Percentiles rank a stretch among this genome's conserved stretches.
Evolutionary conservation across 2,888 invertebrate species (phyloP).

Genomic region (Orchesella flavescens): DNA sequence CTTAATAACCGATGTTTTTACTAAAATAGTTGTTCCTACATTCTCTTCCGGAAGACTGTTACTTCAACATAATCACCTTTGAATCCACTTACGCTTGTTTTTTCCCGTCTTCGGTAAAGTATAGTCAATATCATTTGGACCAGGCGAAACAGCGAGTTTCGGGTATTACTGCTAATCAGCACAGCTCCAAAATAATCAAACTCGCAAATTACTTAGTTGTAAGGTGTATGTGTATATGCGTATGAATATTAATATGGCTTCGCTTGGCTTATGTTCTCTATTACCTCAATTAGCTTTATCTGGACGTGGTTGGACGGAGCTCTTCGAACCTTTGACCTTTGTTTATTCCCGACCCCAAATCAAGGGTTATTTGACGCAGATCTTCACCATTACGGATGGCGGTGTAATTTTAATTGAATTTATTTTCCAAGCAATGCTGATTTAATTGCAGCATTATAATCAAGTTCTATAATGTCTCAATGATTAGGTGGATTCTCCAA

Average conservation of each 20-base stretch:
- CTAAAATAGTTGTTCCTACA: slow-evolving; percentile 46
- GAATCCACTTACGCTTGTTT: neutral
- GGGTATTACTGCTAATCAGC: slow-evolving; percentile 34
- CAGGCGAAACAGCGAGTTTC: slow-evolving; percentile 29
- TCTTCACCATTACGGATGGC: slow-evolving; percentile 59
- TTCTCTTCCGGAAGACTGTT: slow-evolving; percentile 56
- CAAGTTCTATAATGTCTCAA: neutral
- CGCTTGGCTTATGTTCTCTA: too few relatives aligned
- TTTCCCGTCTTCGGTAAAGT: slow-evolving; percentile 40
- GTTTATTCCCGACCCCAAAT: slow-evolving; percentile 43
- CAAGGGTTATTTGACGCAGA: slow-evolving; percentile 55
- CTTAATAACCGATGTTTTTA: too few relatives aligned
- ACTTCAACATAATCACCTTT: slow-evolving; percentile 56
- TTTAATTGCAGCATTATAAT: neutral
- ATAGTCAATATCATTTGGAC: slow-evolving; percentile 38
- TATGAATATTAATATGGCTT: too few relatives aligned
- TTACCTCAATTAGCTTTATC: slow-evolving; percentile 7
- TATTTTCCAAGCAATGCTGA: neutral
- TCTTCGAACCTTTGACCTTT: slow-evolving; percentile 31
- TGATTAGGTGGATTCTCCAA: slow-evolving; percentile 29
- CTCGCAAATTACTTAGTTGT: too few relatives aligned
- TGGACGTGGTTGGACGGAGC: slow-evolving; percentile 30
- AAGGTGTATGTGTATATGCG: too few relatives aligned
- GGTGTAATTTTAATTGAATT: slow-evolving; percentile 3
- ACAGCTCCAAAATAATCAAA: too few relatives aligned